These are phyloP conservation scores for Heliothis virescens DNA, from an alignment of 1,140 invertebrate species.

Conservation along the genomic window DNA sequence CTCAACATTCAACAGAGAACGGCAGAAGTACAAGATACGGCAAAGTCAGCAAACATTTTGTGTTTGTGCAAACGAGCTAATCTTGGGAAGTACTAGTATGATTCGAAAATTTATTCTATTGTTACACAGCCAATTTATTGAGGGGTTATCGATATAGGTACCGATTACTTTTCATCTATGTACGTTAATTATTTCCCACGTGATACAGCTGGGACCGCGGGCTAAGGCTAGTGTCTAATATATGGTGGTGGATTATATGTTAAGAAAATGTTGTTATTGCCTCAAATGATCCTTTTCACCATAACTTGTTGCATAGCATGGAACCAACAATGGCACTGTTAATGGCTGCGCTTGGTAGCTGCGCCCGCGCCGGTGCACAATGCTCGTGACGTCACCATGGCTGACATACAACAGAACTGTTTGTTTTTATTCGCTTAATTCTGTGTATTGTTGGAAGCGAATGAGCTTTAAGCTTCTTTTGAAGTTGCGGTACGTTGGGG, in stretches of 20 bases:
- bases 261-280: too few relatives aligned
- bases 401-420: background rate
- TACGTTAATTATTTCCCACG: too few relatives aligned
- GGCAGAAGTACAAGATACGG: background rate
- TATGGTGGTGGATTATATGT: too few relatives aligned
- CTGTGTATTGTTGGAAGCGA: background rate
- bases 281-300: background rate
- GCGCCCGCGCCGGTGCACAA: constrained; percentile 23
- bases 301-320: background rate
- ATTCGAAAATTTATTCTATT: too few relatives aligned
- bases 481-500: background rate
- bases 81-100: too few relatives aligned
- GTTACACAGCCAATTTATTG: too few relatives aligned
- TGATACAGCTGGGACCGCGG: too few relatives aligned
- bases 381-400: background rate
- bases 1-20: background rate
- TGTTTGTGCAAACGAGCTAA: too few relatives aligned
- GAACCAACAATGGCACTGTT: constrained; percentile 26
- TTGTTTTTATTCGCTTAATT: background rate
- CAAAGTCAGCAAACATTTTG: too few relatives aligned
- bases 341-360: constrained; percentile 28
- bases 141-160: too few relatives aligned
- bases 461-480: background rate
- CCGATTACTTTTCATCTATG: too few relatives aligned
- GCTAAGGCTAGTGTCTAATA: too few relatives aligned